A percentile compares a stretch with the other conserved stretches of the same genome.
Conservation (phyloP, 2,888 invertebrate species). For the Diarsia rubi region DNA sequence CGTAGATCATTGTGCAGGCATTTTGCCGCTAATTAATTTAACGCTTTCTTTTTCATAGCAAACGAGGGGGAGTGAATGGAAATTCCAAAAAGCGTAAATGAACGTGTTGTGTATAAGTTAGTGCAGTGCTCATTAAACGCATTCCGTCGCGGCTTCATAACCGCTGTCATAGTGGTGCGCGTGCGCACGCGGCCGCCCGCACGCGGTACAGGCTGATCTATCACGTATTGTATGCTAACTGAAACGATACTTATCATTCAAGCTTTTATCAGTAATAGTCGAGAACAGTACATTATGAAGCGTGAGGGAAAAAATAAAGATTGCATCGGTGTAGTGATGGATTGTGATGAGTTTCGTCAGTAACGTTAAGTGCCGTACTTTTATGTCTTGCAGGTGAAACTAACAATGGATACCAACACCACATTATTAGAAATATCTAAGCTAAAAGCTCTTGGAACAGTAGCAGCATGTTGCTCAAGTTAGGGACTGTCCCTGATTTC, state of each 20-base stretch:
- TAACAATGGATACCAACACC: background rate
- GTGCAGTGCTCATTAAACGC: slow-evolving; percentile 84
- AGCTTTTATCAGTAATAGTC: slow-evolving; percentile 59
- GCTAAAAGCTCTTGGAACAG: background rate
- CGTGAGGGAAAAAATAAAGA: slow-evolving; percentile 58
- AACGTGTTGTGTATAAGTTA: slow-evolving; percentile 86
- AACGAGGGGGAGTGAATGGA: slow-evolving; percentile 85
- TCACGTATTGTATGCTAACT: slow-evolving; percentile 64
- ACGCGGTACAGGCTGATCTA: slow-evolving; percentile 65
- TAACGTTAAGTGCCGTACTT: background rate
- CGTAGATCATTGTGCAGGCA: slow-evolving; percentile 82
- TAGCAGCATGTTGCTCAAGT: background rate
- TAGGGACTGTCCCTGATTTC: slow-evolving; percentile 4
- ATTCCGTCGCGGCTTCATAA: slow-evolving; percentile 79
- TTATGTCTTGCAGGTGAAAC: slow-evolving; percentile 5
- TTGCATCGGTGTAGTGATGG: slow-evolving; percentile 43
- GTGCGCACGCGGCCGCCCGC: slow-evolving; percentile 54
- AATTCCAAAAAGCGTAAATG: slow-evolving; percentile 87
- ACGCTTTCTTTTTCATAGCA: slow-evolving; percentile 83
- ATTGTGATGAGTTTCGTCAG: slow-evolving; percentile 26
- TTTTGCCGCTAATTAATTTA: slow-evolving; percentile 87
- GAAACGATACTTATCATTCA: slow-evolving; percentile 58
- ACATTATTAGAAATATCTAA: background rate
- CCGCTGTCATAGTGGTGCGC: slow-evolving; percentile 68
- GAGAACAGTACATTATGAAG: slow-evolving; percentile 48